Conservation (phyloP, 2,888 invertebrate species). For the Keiferia lycopersicella region DNA sequence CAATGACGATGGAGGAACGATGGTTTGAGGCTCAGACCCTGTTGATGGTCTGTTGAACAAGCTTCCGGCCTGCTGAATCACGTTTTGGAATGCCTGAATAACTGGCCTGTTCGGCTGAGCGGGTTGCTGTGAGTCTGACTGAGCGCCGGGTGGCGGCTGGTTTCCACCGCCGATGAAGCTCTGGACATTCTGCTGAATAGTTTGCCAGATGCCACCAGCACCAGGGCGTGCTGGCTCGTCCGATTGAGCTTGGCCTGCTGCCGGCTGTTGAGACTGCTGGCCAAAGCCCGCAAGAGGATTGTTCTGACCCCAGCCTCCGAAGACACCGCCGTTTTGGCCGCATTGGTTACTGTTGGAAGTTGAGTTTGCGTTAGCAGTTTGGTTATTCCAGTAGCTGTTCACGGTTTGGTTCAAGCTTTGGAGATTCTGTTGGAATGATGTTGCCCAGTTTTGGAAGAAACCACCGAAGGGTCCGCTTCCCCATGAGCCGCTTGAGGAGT, state of each 20-base stretch:
- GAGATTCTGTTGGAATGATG: slow-evolving; percentile 51
- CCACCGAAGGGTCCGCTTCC: slow-evolving; percentile 13
- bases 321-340: slow-evolving; percentile 28
- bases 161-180: slow-evolving; percentile 28
- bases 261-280: slow-evolving; percentile 2
- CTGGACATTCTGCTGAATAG: slow-evolving; percentile 36
- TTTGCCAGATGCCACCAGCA: slow-evolving; percentile 28
- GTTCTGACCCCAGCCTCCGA: slow-evolving; percentile 23
- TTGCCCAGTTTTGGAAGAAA: slow-evolving; percentile 19
- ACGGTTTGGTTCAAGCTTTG: slow-evolving; percentile 52
- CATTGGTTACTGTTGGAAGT: slow-evolving; percentile 22
- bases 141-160: slow-evolving; percentile 32
- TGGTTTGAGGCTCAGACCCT: slow-evolving; percentile 23
- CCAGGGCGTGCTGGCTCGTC: slow-evolving; percentile 8
- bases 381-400: slow-evolving; percentile 45
- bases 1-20: slow-evolving; percentile 17
- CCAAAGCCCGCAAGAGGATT: slow-evolving; percentile 33
- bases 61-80: slow-evolving; percentile 30
- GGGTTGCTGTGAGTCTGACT: slow-evolving; percentile 39
- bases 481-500: slow-evolving; percentile 6
- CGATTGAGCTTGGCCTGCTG: slow-evolving; percentile 4
- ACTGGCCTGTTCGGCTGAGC: slow-evolving; percentile 45
- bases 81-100: slow-evolving; percentile 49
- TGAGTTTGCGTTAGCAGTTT: slow-evolving; percentile 30
- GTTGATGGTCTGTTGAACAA: slow-evolving; percentile 15